These are phyloP conservation scores for Lagocephalus sceleratus DNA, from an alignment of 2,797 vertebrate genomes.

Conservation along the genomic window DNA sequence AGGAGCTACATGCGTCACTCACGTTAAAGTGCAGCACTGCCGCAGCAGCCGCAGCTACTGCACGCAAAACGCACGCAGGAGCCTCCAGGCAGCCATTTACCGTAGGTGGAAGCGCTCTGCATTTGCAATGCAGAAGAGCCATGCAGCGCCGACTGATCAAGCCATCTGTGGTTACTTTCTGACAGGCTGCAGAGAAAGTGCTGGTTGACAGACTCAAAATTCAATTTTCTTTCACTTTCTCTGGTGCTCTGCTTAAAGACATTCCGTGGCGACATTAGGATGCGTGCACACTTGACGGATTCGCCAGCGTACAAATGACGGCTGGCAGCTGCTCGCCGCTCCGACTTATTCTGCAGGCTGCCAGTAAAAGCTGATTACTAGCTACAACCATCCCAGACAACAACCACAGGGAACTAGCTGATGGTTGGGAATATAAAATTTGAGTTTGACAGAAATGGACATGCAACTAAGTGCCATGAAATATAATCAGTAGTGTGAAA, in stretches of 20 bases:
- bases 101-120: neutral
- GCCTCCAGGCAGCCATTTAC: constrained; percentile 25
- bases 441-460: constrained; percentile 9
- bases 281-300: constrained; percentile 30
- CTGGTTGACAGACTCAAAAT: constrained; percentile 55
- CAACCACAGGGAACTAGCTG: constrained; percentile 41
- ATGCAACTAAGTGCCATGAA: constrained; percentile 10
- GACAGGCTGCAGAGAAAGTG: constrained; percentile 51
- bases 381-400: constrained; percentile 42
- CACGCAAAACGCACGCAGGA: constrained; percentile 49
- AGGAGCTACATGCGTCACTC: no score
- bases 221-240: constrained; percentile 57
- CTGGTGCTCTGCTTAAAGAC: constrained; percentile 40
- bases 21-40: no score
- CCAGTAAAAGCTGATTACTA: constrained; percentile 61
- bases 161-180: constrained; percentile 61
- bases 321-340: constrained; percentile 46
- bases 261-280: constrained; percentile 37
- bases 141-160: constrained; percentile 46
- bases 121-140: neutral
- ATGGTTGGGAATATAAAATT: constrained; percentile 15
- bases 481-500: constrained; percentile 19
- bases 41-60: constrained; percentile 38
- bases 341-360: constrained; percentile 43
- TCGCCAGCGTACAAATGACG: constrained; percentile 5